These are phyloP conservation scores for Leptinotarsa haldemani DNA, from an alignment of 2,888 invertebrate genomes.

Conservation along the genomic window DNA sequence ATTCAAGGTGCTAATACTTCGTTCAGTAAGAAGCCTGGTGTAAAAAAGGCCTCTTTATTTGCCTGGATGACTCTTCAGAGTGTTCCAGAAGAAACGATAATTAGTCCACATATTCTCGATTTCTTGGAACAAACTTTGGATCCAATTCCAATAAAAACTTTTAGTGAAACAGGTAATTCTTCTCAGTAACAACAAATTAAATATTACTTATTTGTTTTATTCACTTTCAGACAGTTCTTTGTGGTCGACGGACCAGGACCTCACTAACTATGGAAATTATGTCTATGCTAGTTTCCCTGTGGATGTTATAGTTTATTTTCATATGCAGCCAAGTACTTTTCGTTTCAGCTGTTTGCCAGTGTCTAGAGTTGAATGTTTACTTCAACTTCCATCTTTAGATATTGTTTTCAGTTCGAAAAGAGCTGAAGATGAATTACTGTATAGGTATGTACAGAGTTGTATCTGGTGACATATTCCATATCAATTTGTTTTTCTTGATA, in stretches of 20 bases:
- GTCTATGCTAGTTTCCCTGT: slow-evolving; percentile 96
- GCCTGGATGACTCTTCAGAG: slow-evolving; percentile 97
- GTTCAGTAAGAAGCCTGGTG: slow-evolving; percentile 64
- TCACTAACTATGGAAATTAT: slow-evolving; percentile 79
- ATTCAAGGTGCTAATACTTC: slow-evolving; percentile 28
- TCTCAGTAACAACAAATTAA: neutral
- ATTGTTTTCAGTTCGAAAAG: slow-evolving; percentile 96
- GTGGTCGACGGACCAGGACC: slow-evolving; percentile 67
- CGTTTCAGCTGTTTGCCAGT: slow-evolving; percentile 96
- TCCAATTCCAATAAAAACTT: slow-evolving; percentile 79
- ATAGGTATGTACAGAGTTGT: slow-evolving; percentile 47
- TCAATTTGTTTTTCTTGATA: no score
- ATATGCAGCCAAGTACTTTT: slow-evolving; percentile 97
- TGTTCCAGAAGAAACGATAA: slow-evolving; percentile 97
- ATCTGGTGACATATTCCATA: no score
- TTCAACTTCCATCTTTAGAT: slow-evolving; percentile 95
- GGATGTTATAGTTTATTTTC: slow-evolving; percentile 98
- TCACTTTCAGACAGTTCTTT: slow-evolving; percentile 53
- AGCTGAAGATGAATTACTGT: slow-evolving; percentile 76
- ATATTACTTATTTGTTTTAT: neutral
- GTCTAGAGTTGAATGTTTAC: slow-evolving; percentile 94
- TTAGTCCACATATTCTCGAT: slow-evolving; percentile 96
- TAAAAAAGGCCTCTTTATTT: slow-evolving; percentile 90
- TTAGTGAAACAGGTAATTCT: slow-evolving; percentile 45
- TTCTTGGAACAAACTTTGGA: slow-evolving; percentile 97